A percentile compares a stretch with the other conserved stretches of the same genome.
Evolutionary conservation across 2,113 vertebrate species (phyloP).

Genomic region (Oryctolagus cuniculus): mOryCun1.1 NC_091436.1:39510001-39510500

Average conservation of each 20-base stretch:
- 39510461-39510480: neutral
- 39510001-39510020: neutral
- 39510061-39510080: neutral
- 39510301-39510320: neutral
- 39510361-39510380: conserved; percentile 38
- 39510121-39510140: neutral
- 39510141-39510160: neutral
- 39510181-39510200: neutral
- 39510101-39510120: neutral
- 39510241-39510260: neutral
- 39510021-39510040: neutral
- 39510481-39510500: neutral
- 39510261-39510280: too few species aligned
- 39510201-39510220: too few species aligned
- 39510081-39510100: neutral
- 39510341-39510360: neutral
- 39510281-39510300: too few species aligned
- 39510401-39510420: neutral
- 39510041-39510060: neutral
- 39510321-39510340: neutral
- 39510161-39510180: rapidly evolving
- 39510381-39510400: neutral
- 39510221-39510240: neutral
- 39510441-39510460: neutral
- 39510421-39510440: neutral